Evolutionary conservation across 1,140 invertebrate species (phyloP).

Genomic region (Mizuhopecten yessoensis): DNA sequence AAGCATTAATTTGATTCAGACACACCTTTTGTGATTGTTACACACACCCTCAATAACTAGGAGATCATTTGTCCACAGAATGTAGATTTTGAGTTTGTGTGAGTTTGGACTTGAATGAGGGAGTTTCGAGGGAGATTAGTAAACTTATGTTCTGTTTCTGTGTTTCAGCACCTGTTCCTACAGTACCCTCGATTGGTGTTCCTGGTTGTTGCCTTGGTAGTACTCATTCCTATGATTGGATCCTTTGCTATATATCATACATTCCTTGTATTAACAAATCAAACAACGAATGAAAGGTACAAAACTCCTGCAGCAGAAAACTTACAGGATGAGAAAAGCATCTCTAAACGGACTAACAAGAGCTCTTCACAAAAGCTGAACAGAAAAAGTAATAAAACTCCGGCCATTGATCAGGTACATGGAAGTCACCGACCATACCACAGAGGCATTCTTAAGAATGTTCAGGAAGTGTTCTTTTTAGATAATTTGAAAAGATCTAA

Average conservation of each 20-base stretch:
- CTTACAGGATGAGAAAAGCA: conserved; percentile 11
- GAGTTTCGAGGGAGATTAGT: too few relatives aligned
- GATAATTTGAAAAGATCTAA: conserved; percentile 57
- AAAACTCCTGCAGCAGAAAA: conserved; percentile 67
- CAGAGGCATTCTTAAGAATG: conserved; percentile 72
- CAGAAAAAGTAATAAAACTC: conserved; percentile 50
- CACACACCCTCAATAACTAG: too few relatives aligned
- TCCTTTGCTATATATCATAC: conserved; percentile 76
- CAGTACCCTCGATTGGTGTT: conserved; percentile 75
- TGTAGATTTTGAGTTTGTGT: too few relatives aligned
- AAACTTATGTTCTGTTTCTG: too few relatives aligned
- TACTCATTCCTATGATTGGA: conserved; percentile 71
- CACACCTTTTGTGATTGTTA: too few relatives aligned
- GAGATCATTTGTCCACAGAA: too few relatives aligned
- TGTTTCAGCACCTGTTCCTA: conserved; percentile 76
- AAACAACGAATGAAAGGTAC: conserved; percentile 80
- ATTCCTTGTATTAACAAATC: conserved; percentile 76
- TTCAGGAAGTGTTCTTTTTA: conserved; percentile 74
- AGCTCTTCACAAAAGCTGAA: neutral
- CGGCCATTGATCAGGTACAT: neutral
- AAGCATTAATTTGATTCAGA: too few relatives aligned
- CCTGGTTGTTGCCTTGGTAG: conserved; percentile 68
- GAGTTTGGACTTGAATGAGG: too few relatives aligned
- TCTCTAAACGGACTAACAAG: neutral
- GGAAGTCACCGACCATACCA: conserved; percentile 66